Base-by-base conservation (phyloP, 2,888 invertebrate species). In the Dicycla oo region DNA sequence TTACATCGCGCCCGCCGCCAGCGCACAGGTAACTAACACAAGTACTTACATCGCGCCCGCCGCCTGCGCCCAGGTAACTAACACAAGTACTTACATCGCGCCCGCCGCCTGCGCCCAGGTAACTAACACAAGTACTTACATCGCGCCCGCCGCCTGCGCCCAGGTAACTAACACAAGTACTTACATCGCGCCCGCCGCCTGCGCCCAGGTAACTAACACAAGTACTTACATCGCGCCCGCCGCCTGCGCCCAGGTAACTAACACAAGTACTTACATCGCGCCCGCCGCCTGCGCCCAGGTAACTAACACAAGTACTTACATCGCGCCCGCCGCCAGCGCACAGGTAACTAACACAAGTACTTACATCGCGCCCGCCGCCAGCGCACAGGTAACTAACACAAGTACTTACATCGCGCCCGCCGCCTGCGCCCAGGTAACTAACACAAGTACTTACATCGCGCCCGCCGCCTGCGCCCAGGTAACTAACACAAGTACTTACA, bases 41-140 rank as follows among this genome's bases (percentile, higher is more conserved):
- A 23, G n/a, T n/a, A n/a, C n/a, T n/a, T n/a, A n/a, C n/a, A 96
- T 96, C 82, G 96, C 96, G 0, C 96, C 96, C 69, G 96, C 96
- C 47, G 93, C 90, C 84, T 93, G 92, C 71, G 96, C 96, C 75
- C 96, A 96, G 93, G 96, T 96, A 82, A 57, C 30, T 20, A 40
- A 3, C 15, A 13, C 43, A 18, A 23, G n/a, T n/a, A n/a, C n/a
- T n/a, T n/a, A n/a, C n/a, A 96, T 96, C 82, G 96, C 96, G 0
- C 96, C 96, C 69, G 96, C 96, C 47, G 93, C 90, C 84, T 93
- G 92, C 71, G 96, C 96, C 75, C 96, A 96, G 93, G 96, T 96
- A 82, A 57, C 30, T 20, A 40, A 3, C 15, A 13, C 43, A 18
- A 23, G n/a, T n/a, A n/a, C n/a, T n/a, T n/a, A n/a, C n/a, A 96